These are phyloP conservation scores for Phymastichus coffea DNA, from an alignment of 1,140 invertebrate genomes.

Conservation along the genomic window DNA sequence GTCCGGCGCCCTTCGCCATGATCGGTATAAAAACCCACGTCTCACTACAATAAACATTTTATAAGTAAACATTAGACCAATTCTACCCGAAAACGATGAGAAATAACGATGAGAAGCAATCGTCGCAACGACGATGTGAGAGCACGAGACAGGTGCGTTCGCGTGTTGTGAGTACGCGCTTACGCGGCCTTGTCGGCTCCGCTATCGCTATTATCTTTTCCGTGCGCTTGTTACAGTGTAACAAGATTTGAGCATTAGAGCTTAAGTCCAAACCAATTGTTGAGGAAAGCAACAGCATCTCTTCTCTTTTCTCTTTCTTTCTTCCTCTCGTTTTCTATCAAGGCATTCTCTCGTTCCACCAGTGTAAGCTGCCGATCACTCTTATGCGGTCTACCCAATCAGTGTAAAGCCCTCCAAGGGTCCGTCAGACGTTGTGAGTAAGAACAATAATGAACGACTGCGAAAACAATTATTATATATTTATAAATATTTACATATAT, in stretches of 20 bases:
- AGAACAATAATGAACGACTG: conserved; percentile 29
- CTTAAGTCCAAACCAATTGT: conserved; percentile 17
- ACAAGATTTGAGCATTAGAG: conserved; percentile 20
- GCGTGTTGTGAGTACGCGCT: conserved; percentile 54
- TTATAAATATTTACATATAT: not conserved
- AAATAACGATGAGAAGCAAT: too few species aligned
- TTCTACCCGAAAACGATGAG: too few species aligned
- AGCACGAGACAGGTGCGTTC: conserved; percentile 42
- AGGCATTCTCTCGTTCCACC: conserved; percentile 12
- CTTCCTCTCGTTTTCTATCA: conserved; percentile 29
- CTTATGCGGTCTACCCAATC: too few species aligned
- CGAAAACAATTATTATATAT: conserved; percentile 22
- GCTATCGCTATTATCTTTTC: conserved; percentile 3
- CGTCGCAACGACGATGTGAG: not conserved
- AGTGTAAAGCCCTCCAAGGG: too few species aligned
- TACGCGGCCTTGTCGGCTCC: conserved; percentile 40
- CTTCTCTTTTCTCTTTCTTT: conserved; percentile 27
- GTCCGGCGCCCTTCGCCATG: too few species aligned
- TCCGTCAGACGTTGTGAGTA: conserved; percentile 30
- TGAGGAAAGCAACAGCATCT: conserved; percentile 11
- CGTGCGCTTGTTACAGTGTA: conserved; percentile 18
- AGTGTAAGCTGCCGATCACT: conserved; percentile 23
- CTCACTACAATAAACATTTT: too few species aligned
- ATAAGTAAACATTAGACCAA: too few species aligned
- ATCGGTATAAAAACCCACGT: too few species aligned